Evolutionary conservation across 1,140 invertebrate species (phyloP), one percentile per base, ranked within the genome.

Genomic region (Drosophila orosa): DNA sequence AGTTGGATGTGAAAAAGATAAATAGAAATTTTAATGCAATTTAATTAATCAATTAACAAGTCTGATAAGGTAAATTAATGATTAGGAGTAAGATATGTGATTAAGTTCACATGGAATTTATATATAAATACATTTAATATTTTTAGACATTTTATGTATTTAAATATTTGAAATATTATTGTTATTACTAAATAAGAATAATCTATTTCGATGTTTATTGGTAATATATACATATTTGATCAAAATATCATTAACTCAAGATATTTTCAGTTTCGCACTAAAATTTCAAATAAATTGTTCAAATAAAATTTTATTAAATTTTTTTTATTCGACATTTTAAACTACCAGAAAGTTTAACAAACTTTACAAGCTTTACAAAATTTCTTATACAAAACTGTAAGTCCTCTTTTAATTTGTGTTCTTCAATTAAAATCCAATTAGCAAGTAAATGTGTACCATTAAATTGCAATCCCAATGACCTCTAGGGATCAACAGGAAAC

Each of bases 381-480:
- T 17, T 6, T 17, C 9, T 17, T 10, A 3, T 27, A 5, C 6
- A 1, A 5, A 17, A 29, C 15, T 29, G 4, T 0, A 13, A 48
- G n/a, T 19, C n/a, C 29, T 48, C 25, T 15, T 15, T 58, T 44
- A 44, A 58, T 31, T 57, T 15, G 17, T 29, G 12, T 42, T 42
- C 13, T n/a, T 27, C 39, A 58, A 58, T 44, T 58, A 58, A 58
- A 27, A 58, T 19, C 13, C 17, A 42, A 58, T 58, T 58, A 58
- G 40, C 24, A 44, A 48, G 56, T 44, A 44, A 33, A 31, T 44
- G 39, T 44, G 5, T 44, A 19, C 39, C n/a, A 17, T 44, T 27
- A 27, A 42, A 58, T 58, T 19, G 22, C 9, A 42, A 29, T 44
- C 13, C 12, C 39, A 48, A 50, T 19, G 47, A n/a, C 10, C 47